These are phyloP conservation scores for Zosterops hypoxanthus DNA, from an alignment of 2,113 vertebrate species.

Conservation along the genomic window DNA sequence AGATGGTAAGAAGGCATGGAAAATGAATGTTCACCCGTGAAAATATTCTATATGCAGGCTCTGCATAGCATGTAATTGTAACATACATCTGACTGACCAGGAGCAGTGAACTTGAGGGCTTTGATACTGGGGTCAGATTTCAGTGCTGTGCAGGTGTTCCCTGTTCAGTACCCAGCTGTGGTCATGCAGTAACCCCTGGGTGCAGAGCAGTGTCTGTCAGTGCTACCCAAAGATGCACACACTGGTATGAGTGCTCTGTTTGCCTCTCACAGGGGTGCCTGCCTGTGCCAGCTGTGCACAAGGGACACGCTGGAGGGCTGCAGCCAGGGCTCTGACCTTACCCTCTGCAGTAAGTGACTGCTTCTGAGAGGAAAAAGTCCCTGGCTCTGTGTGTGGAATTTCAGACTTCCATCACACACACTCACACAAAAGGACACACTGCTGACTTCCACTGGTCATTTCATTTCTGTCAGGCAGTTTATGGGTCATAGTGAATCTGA, in stretches of 20 bases:
- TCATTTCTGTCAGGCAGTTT: not conserved
- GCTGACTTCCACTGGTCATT: not conserved
- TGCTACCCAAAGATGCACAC: not conserved
- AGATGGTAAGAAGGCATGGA: not conserved
- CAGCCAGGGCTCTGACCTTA: not conserved
- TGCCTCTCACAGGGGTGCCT: not conserved
- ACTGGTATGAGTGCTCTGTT: not conserved
- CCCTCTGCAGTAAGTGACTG: not conserved
- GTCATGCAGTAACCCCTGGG: not conserved
- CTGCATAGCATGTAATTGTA: not conserved
- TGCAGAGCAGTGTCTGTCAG: not conserved
- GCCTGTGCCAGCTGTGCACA: not conserved
- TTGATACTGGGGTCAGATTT: not conserved
- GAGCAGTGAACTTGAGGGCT: not conserved
- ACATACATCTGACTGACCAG: not conserved
- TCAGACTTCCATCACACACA: not conserved
- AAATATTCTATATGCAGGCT: not conserved
- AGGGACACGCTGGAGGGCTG: not conserved
- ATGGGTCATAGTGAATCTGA: conserved; percentile 25
- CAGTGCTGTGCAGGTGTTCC: not conserved
- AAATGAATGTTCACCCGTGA: not conserved
- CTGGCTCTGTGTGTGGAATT: not conserved
- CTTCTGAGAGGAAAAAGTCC: not conserved
- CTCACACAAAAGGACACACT: not conserved
- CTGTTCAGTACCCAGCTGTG: not conserved